Evolutionary conservation across 1,140 invertebrate genomes (phyloP).

Genomic region (Zaprionus africanus): DNA sequence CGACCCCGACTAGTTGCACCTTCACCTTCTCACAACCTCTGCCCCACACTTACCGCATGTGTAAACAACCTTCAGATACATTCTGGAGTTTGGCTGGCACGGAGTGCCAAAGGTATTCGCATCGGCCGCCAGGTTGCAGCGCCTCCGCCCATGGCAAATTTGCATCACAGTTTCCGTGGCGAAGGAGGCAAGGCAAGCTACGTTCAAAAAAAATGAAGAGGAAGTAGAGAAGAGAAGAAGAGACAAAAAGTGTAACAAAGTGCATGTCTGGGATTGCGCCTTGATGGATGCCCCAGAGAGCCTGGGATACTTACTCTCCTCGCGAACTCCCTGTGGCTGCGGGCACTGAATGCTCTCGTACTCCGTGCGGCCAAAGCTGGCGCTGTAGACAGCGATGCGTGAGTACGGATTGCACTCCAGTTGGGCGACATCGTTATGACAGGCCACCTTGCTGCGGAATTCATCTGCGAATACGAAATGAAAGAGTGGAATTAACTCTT

Average conservation of each 20-base stretch:
- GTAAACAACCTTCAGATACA: constrained; percentile 96
- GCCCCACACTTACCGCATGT: constrained; percentile 93
- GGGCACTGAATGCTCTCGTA: constrained; percentile 95
- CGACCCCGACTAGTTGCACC: neutral
- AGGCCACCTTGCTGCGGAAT: constrained; percentile 95
- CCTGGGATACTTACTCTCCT: constrained; percentile 89
- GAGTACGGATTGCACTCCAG: constrained; percentile 92
- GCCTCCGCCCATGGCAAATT: constrained; percentile 94
- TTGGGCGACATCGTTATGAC: constrained; percentile 94
- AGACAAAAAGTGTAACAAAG: constrained; percentile 8
- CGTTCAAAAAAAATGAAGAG: constrained; percentile 38
- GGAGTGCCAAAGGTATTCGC: constrained; percentile 94
- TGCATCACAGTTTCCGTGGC: constrained; percentile 95
- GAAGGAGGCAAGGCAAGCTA: constrained; percentile 94
- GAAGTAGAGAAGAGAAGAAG: constrained; percentile 11
- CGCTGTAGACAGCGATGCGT: constrained; percentile 95
- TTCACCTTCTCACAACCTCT: neutral
- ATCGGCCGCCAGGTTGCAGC: constrained; percentile 92
- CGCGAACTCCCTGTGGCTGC: constrained; percentile 92
- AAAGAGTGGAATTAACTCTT: constrained; percentile 52
- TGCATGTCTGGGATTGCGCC: constrained; percentile 1
- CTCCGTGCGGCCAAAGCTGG: constrained; percentile 94
- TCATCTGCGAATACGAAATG: constrained; percentile 89
- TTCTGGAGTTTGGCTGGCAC: constrained; percentile 91
- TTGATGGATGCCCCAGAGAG: constrained; percentile 33